Conservation (phyloP, 2,888 invertebrate genomes). For the Cerastis rubricosa region DNA sequence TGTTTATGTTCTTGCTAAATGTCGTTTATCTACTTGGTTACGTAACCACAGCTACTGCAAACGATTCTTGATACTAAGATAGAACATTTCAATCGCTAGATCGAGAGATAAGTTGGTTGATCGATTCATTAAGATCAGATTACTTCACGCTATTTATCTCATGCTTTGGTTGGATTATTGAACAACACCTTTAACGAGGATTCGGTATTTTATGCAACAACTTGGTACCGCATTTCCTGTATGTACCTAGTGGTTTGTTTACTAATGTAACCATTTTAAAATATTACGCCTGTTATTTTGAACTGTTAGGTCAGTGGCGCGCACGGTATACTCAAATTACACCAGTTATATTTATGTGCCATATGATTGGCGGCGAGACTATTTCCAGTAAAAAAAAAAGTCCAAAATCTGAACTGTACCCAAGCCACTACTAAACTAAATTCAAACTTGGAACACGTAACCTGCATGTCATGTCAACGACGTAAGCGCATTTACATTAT, state of each 20-base stretch:
- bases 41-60: constrained; percentile 16
- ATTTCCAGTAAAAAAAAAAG: background rate
- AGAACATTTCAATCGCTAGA: constrained; percentile 20
- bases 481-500: constrained; percentile 37
- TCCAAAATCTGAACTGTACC: constrained; percentile 1
- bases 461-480: constrained; percentile 38
- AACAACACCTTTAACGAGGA: constrained; percentile 3
- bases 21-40: background rate
- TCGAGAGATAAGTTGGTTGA: constrained; percentile 14
- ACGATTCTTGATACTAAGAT: background rate
- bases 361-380: background rate
- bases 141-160: background rate
- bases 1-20: constrained; percentile 31
- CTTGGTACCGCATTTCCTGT: background rate
- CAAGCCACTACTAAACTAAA: background rate
- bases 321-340: background rate
- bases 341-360: background rate
- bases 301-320: background rate
- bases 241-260: background rate
- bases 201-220: background rate
- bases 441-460: constrained; percentile 7
- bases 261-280: background rate
- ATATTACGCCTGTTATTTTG: background rate
- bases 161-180: background rate
- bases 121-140: constrained; percentile 39